A percentile compares a stretch with the other conserved stretches of the same genome.
Conservation (phyloP, 1,140 invertebrate genomes). For the Pseudoatta argentina region DNA sequence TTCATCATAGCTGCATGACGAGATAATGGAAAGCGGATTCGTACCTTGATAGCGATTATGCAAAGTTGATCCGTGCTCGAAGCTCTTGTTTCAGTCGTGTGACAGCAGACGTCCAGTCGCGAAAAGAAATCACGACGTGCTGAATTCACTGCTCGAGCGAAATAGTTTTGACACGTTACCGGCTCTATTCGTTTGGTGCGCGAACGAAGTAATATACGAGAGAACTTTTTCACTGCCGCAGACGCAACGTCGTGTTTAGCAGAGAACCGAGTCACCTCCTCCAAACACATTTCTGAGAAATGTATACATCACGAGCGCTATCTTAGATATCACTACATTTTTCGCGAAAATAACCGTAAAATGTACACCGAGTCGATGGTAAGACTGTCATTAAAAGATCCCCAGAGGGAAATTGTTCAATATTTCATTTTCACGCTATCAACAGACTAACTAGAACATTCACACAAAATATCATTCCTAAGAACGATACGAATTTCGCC, state of each 20-base stretch:
- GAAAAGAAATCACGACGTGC: constrained; percentile 36
- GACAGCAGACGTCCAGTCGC: constrained; percentile 34
- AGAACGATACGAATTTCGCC: neutral
- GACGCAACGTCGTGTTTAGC: constrained; percentile 25
- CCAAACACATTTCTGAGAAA: constrained; percentile 41
- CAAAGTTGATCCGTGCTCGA: constrained; percentile 1
- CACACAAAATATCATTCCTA: neutral
- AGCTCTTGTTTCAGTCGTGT: neutral
- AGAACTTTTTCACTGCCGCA: constrained; percentile 46
- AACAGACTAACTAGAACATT: neutral
- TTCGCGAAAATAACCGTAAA: neutral
- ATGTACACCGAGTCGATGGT: neutral
- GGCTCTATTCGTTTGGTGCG: constrained; percentile 13
- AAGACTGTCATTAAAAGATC: neutral
- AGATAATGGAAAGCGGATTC: neutral
- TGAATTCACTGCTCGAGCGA: constrained; percentile 23
- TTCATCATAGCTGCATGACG: neutral
- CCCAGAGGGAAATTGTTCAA: neutral
- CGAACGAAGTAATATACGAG: constrained; percentile 30
- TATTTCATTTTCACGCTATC: neutral
- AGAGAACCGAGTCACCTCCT: constrained; percentile 27
- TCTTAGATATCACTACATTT: neutral
- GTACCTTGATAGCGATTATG: constrained; percentile 39
- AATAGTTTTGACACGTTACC: constrained; percentile 44
- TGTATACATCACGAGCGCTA: constrained; percentile 27